phyloP scores from a whole-genome alignment of 2,113 vertebrate genomes.

The Pitta sordida region DNA sequence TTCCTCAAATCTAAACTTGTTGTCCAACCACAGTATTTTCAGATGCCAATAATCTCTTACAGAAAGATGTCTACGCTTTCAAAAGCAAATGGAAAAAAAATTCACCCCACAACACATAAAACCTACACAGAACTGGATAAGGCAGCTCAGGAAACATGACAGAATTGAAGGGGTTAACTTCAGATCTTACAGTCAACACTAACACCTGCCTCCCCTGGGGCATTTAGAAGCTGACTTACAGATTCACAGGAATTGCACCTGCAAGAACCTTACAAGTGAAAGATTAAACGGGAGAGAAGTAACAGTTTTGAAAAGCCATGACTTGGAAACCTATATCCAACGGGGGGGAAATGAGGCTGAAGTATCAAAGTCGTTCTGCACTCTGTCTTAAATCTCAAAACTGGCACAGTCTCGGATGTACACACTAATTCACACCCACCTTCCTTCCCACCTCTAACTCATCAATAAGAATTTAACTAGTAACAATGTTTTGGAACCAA shows the following conservation, averaged over 20 bases:
- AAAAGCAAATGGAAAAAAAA: neutral
- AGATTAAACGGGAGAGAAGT: neutral
- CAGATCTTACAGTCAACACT: neutral
- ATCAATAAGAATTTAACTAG: neutral
- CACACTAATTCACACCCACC: neutral
- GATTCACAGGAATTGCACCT: neutral
- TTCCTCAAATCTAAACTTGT: conserved; percentile 21
- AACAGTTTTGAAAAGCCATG: neutral
- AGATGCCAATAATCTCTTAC: neutral
- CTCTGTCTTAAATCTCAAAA: neutral
- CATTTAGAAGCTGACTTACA: neutral
- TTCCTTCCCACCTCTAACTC: neutral
- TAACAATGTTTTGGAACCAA: neutral
- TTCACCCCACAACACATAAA: neutral
- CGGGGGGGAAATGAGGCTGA: neutral
- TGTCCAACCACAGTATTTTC: neutral
- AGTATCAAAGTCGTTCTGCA: neutral
- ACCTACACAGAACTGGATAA: neutral
- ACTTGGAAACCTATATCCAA: neutral
- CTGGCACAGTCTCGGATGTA: neutral
- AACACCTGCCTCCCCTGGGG: neutral
- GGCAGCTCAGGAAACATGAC: neutral
- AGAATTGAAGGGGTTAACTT: neutral
- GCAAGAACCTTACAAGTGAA: neutral
- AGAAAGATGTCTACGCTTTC: neutral